Percentiles rank a stretch among this genome's conserved stretches.
phyloP scores from a whole-genome alignment of 2,888 invertebrate species.

The Nomada fucata region DNA sequence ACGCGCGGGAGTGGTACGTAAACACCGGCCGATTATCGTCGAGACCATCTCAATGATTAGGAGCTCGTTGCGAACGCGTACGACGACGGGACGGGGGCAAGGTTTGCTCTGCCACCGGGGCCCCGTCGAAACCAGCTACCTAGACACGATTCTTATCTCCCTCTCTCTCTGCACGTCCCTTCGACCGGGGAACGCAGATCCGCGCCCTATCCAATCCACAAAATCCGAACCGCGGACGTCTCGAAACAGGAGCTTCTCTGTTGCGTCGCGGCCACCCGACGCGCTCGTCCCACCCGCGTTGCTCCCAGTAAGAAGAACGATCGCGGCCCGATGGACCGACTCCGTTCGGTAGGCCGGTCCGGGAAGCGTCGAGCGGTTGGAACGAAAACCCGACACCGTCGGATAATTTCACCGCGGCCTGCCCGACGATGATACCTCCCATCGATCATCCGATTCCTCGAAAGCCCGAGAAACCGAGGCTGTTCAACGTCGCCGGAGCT shows the following conservation, averaged over 20 bases:
- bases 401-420: constrained; percentile 63
- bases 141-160: not conserved
- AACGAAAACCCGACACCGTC: constrained; percentile 66
- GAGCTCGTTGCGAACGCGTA: constrained; percentile 52
- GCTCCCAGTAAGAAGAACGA: constrained; percentile 18
- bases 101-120: not conserved
- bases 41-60: constrained; percentile 66
- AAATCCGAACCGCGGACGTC: not conserved
- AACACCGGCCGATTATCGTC: constrained; percentile 63
- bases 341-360: constrained; percentile 29
- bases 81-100: constrained; percentile 12
- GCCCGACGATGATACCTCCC: constrained; percentile 63
- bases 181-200: not conserved
- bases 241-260: constrained; percentile 12
- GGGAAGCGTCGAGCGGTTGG: constrained; percentile 55
- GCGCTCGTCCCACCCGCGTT: constrained; percentile 41
- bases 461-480: constrained; percentile 37
- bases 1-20: constrained; percentile 57
- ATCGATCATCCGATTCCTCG: constrained; percentile 71
- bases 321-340: constrained; percentile 22
- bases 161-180: not conserved
- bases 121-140: too few species aligned
- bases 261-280: not conserved
- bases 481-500: too few species aligned
- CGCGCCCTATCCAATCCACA: not conserved